Conservation (phyloP, 2,888 invertebrate genomes). For the Chymomyza caudatula region DNA sequence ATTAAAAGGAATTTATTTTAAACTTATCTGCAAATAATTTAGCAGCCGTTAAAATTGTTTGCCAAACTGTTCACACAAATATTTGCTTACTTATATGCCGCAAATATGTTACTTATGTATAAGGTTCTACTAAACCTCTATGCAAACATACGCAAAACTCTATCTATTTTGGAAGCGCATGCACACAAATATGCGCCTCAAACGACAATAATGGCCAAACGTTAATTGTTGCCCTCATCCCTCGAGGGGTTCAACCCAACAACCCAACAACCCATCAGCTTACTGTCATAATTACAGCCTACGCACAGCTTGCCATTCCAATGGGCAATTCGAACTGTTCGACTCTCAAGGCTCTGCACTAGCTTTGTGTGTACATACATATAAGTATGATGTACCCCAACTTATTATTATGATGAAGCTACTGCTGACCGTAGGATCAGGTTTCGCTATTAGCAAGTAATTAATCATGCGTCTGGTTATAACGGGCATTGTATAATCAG, state of each 20-base stretch:
- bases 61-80: conserved; percentile 6
- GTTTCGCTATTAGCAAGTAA: conserved; percentile 58
- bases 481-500: conserved; percentile 49
- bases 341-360: conserved; percentile 14
- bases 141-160: not conserved
- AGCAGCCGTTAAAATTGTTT: conserved; percentile 9
- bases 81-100: not conserved
- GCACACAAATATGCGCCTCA: conserved; percentile 1
- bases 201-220: conserved; percentile 38
- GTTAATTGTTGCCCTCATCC: conserved; percentile 45
- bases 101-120: too few species aligned
- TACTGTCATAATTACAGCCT: conserved; percentile 59
- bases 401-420: conserved; percentile 33
- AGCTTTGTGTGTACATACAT: too few species aligned
- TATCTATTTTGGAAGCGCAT: conserved; percentile 17
- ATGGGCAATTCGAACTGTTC: conserved; percentile 33
- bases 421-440: conserved; percentile 35
- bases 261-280: conserved; percentile 6
- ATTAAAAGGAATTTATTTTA: conserved; percentile 71
- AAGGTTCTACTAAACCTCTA: not conserved
- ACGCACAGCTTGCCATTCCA: conserved; percentile 29
- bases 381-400: conserved; percentile 15
- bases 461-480: conserved; percentile 55
- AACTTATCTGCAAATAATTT: conserved; percentile 68
- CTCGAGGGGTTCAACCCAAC: conserved; percentile 8